Evolutionary conservation across 2,888 invertebrate species (phyloP), one percentile per base, ranked within the genome.

Genomic region (Lepidochrysops patricia): DNA sequence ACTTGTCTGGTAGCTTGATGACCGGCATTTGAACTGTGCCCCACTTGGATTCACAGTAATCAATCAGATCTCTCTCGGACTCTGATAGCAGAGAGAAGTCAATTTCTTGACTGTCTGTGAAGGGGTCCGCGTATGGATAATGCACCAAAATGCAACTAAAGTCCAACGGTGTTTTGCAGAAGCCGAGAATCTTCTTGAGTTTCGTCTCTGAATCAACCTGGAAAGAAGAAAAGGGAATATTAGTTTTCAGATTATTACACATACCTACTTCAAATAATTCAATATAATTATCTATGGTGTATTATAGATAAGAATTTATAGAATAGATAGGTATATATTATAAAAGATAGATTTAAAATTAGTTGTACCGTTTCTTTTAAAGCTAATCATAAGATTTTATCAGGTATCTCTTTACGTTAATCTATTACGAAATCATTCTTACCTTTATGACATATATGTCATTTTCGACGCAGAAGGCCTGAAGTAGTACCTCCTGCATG

Each of bases 401-500:
- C n/a, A n/a, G n/a, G n/a, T n/a, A n/a, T n/a, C n/a, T 23, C 9
- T 7, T 19, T 4, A 9, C 9, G 19, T 9, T 19, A 43, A 19
- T 23, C 9, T 43, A 12, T 19, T 23, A 15, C 23, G n/a, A 26
- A 23, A 6, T 52, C 13, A 70, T 68, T 74, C 68, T 84, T 77
- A 93, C 94, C 87, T 94, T 93, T 66, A 95, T 91, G 58, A 94
- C 93, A 70, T 93, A 93, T 72, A 95, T 95, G 67, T 93, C 94
- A 64, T 94, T 94, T 78, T 95, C 95, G 37, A 92, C 93, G 78
- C 95, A 95, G 76, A 94, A 94, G 0, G 95, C 95, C 72, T 94
- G 94, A 32, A 95, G 82, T 0, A 95, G 84, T 4, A 95, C 94
- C 73, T 94, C 93, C 71, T 95, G 94, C 90, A 95, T 94, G 73